Percentiles rank a stretch among this genome's conserved stretches.
These are phyloP conservation scores for Mormyrus iriodes DNA, from an alignment of 2,113 vertebrate species.

Conservation along the genomic window DNA sequence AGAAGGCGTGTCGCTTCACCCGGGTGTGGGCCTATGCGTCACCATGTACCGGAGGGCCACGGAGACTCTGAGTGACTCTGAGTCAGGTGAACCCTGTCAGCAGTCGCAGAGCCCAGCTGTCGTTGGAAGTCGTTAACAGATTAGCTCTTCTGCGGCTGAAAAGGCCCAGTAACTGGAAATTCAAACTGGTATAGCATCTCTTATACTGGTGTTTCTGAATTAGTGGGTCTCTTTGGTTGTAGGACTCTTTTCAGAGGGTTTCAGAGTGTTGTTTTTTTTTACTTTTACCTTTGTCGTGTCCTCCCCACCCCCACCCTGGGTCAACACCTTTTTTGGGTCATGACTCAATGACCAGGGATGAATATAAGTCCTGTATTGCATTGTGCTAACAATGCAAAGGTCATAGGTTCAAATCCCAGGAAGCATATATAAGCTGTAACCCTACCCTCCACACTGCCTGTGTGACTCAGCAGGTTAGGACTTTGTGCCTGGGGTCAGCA, in stretches of 20 bases:
- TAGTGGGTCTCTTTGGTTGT: neutral
- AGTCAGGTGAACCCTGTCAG: neutral
- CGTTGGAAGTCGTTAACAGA: neutral
- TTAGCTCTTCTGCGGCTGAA: neutral
- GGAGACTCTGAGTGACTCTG: neutral
- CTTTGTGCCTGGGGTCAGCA: neutral
- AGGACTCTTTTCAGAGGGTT: neutral
- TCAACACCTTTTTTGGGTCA: neutral
- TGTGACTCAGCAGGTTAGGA: neutral
- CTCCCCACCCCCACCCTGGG: neutral
- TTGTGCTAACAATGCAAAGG: neutral
- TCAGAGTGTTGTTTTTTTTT: neutral
- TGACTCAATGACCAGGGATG: neutral
- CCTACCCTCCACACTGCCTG: neutral
- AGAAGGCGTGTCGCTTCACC: slow-evolving; percentile 17
- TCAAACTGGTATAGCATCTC: neutral
- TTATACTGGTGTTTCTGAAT: neutral
- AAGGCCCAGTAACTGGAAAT: neutral
- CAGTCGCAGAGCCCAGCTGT: neutral
- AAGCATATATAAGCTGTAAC: neutral
- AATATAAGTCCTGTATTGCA: neutral
- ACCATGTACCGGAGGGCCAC: neutral
- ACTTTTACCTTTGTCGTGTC: neutral
- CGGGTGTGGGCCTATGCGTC: neutral
- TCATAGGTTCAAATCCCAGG: neutral